phyloP scores from a whole-genome alignment of 2,113 vertebrate species.

The Protobothrops mucrosquamatus region DNA sequence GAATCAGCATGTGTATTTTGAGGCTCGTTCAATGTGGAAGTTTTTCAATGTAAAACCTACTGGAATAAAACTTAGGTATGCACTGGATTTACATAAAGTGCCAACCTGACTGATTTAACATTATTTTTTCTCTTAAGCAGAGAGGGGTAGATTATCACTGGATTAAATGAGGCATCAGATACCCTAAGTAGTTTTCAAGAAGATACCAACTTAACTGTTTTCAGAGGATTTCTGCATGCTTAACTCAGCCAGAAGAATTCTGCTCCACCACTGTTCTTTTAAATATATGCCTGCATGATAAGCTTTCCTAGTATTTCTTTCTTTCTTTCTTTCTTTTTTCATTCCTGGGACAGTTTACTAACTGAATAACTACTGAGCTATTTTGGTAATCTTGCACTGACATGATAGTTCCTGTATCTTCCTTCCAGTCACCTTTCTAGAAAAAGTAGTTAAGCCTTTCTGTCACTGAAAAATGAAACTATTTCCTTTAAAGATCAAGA shows the following conservation, averaged over 20 bases:
- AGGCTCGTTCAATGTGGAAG: background rate
- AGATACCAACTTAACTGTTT: background rate
- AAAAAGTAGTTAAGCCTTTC: background rate
- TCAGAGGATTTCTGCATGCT: background rate
- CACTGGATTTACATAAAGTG: background rate
- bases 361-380: slow-evolving; percentile 64
- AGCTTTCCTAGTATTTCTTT: slow-evolving; percentile 39
- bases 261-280: slow-evolving; percentile 48
- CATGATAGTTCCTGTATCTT: slow-evolving; percentile 64
- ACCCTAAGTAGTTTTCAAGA: slow-evolving; percentile 1
- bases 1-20: background rate
- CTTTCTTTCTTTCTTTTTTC: background rate
- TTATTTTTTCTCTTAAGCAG: background rate
- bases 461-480: slow-evolving; percentile 31
- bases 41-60: background rate
- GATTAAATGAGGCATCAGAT: background rate
- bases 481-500: slow-evolving; percentile 49
- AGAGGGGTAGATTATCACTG: background rate
- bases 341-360: slow-evolving; percentile 68
- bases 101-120: background rate
- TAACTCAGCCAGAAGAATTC: slow-evolving; percentile 23
- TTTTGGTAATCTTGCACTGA: slow-evolving; percentile 61
- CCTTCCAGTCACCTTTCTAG: slow-evolving; percentile 55
- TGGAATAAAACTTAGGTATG: background rate
- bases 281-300: slow-evolving; percentile 31